These are phyloP conservation scores for Callipepla squamata DNA, from an alignment of 2,113 vertebrate genomes.

Conservation along the genomic window DNA sequence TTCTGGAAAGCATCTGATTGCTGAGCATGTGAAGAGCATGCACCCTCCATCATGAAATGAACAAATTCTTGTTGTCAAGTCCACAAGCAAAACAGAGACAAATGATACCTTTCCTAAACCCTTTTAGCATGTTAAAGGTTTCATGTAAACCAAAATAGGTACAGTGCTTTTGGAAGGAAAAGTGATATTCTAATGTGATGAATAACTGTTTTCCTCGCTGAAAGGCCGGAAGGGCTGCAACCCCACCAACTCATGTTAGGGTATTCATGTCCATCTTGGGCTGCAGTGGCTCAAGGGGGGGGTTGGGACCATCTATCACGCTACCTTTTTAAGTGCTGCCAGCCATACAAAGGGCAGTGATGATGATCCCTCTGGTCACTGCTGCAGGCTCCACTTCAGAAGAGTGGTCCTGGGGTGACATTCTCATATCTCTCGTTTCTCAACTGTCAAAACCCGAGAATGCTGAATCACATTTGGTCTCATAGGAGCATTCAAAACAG, in stretches of 20 bases:
- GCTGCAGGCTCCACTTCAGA: not conserved
- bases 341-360: not conserved
- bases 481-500: rapidly evolving
- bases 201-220: not conserved
- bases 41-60: not conserved
- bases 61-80: not conserved
- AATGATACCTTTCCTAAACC: not conserved
- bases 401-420: not conserved
- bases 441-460: not conserved
- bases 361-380: not conserved
- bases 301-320: not conserved
- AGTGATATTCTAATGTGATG: not conserved
- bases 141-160: not conserved
- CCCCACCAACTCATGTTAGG: not conserved
- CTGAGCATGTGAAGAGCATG: rapidly evolving
- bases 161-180: not conserved
- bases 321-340: not conserved
- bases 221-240: not conserved
- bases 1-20: slow-evolving; percentile 8
- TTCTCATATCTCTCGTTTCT: not conserved
- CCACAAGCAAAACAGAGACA: not conserved
- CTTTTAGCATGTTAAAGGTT: not conserved
- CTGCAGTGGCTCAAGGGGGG: not conserved
- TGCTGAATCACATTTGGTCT: not conserved
- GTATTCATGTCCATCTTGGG: not conserved